phyloP scores from a whole-genome alignment of 2,888 invertebrate genomes.

The Drosophila mercatorum region DNA sequence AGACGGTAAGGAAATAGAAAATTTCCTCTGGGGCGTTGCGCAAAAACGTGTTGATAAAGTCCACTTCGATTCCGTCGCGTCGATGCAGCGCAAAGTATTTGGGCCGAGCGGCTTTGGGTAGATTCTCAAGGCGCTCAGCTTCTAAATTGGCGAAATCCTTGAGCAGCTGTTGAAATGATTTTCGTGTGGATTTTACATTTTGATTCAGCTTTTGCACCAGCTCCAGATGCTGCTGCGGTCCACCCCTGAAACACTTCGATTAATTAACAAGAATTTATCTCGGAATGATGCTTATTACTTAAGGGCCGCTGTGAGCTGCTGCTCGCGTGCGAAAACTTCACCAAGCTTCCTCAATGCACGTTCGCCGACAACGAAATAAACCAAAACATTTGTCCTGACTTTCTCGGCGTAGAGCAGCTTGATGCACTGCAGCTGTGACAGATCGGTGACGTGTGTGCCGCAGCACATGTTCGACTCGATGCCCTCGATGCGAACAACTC shows the following conservation, averaged over 20 bases:
- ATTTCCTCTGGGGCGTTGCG: constrained; percentile 87
- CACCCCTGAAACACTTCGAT: constrained; percentile 86
- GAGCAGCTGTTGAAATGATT: constrained; percentile 88
- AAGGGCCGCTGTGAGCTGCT: constrained; percentile 88
- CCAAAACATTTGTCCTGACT: constrained; percentile 88
- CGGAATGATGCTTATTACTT: constrained; percentile 87
- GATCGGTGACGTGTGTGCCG: constrained; percentile 93
- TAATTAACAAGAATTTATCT: not conserved
- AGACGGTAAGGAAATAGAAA: constrained; percentile 89
- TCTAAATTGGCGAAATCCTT: constrained; percentile 90
- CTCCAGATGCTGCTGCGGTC: constrained; percentile 89
- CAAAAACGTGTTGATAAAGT: constrained; percentile 90
- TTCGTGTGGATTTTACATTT: constrained; percentile 88
- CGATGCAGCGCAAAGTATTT: constrained; percentile 87
- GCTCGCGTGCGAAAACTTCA: constrained; percentile 88
- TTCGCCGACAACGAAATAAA: constrained; percentile 90
- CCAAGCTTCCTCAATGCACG: constrained; percentile 88
- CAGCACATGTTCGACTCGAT: constrained; percentile 94
- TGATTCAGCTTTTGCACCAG: constrained; percentile 91
- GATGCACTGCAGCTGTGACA: constrained; percentile 88
- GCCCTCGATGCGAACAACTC: constrained; percentile 91
- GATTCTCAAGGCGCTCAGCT: constrained; percentile 86
- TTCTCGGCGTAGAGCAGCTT: constrained; percentile 90
- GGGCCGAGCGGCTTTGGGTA: constrained; percentile 86
- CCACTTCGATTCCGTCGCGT: constrained; percentile 90